phyloP scores from a whole-genome alignment of 2,888 invertebrate genomes.

The Ceriagrion tenellum region DNA sequence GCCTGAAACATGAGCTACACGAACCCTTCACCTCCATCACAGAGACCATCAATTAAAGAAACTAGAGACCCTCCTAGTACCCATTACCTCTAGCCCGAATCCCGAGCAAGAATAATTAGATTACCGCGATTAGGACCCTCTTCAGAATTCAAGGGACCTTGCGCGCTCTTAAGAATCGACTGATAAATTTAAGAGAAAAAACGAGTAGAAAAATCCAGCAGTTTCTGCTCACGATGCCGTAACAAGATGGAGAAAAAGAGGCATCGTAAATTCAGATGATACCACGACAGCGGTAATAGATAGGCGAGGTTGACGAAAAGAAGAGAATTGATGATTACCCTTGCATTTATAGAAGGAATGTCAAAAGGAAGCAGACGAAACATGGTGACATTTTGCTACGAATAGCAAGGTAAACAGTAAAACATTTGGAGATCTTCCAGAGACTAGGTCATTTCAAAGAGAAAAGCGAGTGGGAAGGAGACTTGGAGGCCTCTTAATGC shows the following conservation, averaged over 20 bases:
- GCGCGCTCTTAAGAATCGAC: background rate
- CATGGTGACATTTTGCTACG: too few relatives aligned
- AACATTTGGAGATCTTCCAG: too few relatives aligned
- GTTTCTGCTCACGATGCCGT: background rate
- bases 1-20: too few relatives aligned
- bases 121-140: background rate
- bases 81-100: background rate
- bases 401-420: too few relatives aligned
- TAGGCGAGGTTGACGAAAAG: background rate
- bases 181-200: background rate
- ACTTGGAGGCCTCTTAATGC: too few relatives aligned
- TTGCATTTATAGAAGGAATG: background rate
- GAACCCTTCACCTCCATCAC: too few relatives aligned
- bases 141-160: background rate
- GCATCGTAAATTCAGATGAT: background rate
- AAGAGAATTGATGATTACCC: background rate
- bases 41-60: background rate
- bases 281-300: background rate
- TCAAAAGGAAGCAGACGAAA: too few relatives aligned
- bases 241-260: background rate
- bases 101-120: background rate
- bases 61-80: background rate
- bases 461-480: too few relatives aligned
- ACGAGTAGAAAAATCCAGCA: background rate
- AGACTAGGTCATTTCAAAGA: too few relatives aligned